phyloP scores from a whole-genome alignment of 2,888 invertebrate genomes.

The Lasioglossum vierecki region DNA sequence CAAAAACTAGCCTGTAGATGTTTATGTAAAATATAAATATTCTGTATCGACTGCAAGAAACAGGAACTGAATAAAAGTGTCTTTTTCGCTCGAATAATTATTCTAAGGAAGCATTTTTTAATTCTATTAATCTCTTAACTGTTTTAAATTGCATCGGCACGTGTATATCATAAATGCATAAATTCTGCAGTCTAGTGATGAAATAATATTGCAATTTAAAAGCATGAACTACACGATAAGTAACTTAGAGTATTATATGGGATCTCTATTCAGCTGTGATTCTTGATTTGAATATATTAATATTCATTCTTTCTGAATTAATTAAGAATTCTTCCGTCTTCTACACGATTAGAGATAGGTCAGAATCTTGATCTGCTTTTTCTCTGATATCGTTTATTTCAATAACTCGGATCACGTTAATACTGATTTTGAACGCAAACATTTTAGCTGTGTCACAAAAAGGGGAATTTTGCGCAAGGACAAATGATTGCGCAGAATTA shows the following conservation, averaged over 20 bases:
- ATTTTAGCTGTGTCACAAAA: background rate
- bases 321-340: background rate
- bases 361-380: background rate
- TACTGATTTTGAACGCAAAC: background rate
- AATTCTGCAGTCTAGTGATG: background rate
- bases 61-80: no score
- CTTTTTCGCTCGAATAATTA: no score
- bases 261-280: background rate
- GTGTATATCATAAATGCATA: background rate
- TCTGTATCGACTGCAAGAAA: no score
- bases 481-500: constrained; percentile 22
- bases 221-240: background rate
- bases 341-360: background rate
- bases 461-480: constrained; percentile 2
- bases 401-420: background rate
- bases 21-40: no score
- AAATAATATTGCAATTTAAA: background rate
- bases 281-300: background rate
- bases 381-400: background rate
- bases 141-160: no score
- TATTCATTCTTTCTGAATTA: background rate
- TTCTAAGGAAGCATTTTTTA: no score
- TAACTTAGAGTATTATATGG: no score
- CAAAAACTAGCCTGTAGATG: no score
- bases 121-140: no score